These are phyloP conservation scores for Taurulus bubalis DNA, from an alignment of 2,113 vertebrate genomes.

Conservation along the genomic window DNA sequence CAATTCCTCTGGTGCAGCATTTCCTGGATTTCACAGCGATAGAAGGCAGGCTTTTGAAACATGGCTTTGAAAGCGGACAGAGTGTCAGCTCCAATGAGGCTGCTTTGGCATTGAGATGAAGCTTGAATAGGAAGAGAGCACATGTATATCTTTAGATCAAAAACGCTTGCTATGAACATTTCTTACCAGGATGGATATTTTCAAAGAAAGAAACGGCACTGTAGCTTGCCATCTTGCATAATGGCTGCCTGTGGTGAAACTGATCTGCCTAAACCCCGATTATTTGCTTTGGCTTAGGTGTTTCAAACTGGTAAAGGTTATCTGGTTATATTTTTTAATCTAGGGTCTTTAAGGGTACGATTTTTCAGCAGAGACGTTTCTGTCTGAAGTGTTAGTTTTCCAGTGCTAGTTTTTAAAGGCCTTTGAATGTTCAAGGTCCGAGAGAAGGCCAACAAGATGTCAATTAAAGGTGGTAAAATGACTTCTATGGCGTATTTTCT, in stretches of 20 bases:
- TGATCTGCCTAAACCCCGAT: constrained; percentile 35
- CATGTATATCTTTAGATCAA: constrained; percentile 44
- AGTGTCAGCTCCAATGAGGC: constrained; percentile 48
- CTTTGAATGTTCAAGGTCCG: constrained; percentile 23
- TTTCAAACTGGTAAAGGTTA: constrained; percentile 39
- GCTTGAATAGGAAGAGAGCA: constrained; percentile 23
- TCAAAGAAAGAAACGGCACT: constrained; percentile 33
- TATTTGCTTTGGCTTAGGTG: background rate
- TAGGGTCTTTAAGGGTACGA: background rate
- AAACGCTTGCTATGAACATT: constrained; percentile 44
- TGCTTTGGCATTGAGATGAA: constrained; percentile 49
- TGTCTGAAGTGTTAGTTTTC: background rate
- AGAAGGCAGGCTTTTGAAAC: constrained; percentile 67
- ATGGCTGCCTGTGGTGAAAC: constrained; percentile 15
- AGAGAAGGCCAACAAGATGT: constrained; percentile 35
- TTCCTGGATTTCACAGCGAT: constrained; percentile 55
- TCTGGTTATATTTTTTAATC: background rate
- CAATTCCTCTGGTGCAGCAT: constrained; percentile 60
- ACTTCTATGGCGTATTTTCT: background rate
- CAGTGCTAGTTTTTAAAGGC: constrained; percentile 12
- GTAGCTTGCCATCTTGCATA: constrained; percentile 7
- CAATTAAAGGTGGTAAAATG: constrained; percentile 39
- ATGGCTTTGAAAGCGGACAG: constrained; percentile 54
- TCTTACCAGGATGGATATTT: constrained; percentile 39
- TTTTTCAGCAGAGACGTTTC: background rate